Base-by-base conservation (phyloP, 1,140 invertebrate species). In the Aphaenogaster rudis region DNA sequence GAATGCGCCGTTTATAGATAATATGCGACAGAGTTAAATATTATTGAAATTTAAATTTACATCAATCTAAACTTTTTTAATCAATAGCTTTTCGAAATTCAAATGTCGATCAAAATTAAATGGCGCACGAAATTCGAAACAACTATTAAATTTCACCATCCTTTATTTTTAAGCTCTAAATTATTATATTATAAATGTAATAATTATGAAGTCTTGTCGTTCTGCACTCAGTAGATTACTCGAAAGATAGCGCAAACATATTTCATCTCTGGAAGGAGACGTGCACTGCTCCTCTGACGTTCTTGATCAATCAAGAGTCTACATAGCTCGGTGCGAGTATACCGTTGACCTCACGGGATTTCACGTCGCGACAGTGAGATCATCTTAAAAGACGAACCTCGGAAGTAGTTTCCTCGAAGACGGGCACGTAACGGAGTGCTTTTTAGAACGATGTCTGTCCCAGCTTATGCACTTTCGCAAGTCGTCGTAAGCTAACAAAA, bases 231-330 rank as follows among this genome's bases (percentile, higher is more conserved):
- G 69, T 78, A 87, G 86, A 88, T 88, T 88, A 77, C 33, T 71
- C 17, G 48, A 33, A 39, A 81, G 52, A 59, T 72, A 81, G 21
- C 42, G 63, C 61, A 81, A 82, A 77, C 85, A 87, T 88, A 88
- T 82, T 87, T 88, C 79, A 87, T 81, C 77, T 64, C 64, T 17
- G 52, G 8, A 17, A 81, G 57, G 50, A 57, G 50, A 52, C 42
- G 74, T 21, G 39, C 80, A 45, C 15, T 42, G 42, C 17, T 28
- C 66, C 45, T 59, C 82, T n/a, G 39, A 69, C 69, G 61, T 59
- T 57, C 66, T 86, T 85, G 87, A 86, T 88, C 72, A 85, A 88
- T 88, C 82, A 69, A 76, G 52, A 84, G 42, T 33, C 54, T 9
- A 39, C 69, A 61, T 63, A 84, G 54, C 33, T 57, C 42, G 13